phyloP scores from a whole-genome alignment of 2,113 vertebrate genomes.

The Lepisosteus oculatus region DNA sequence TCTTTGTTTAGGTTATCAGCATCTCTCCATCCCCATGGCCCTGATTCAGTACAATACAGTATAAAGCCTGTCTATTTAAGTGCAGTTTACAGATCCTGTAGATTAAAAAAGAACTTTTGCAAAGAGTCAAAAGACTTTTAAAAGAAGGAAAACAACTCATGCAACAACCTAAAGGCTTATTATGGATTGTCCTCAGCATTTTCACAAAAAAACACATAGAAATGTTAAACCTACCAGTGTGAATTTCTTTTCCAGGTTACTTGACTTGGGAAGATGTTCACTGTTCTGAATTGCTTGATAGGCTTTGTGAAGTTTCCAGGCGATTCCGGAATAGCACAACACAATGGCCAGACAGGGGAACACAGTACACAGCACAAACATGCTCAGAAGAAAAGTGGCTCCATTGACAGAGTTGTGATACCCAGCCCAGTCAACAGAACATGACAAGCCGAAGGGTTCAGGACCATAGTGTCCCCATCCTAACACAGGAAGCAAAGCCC shows the following conservation, averaged over 20 bases:
- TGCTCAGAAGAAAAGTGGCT: constrained; percentile 66
- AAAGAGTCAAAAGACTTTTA: not conserved
- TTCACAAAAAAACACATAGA: not conserved
- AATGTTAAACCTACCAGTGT: constrained; percentile 59
- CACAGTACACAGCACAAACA: constrained; percentile 69
- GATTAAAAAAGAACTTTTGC: too few species aligned
- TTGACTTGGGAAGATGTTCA: constrained; percentile 55
- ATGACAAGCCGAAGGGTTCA: constrained; percentile 74
- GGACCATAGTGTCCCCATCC: constrained; percentile 77
- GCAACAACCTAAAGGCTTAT: too few species aligned
- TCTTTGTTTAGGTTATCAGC: too few species aligned
- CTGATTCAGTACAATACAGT: too few species aligned
- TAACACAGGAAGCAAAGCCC: constrained; percentile 69
- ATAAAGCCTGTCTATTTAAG: too few species aligned
- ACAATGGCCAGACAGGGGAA: constrained; percentile 64
- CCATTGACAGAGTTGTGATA: constrained; percentile 61
- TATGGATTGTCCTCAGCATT: too few species aligned
- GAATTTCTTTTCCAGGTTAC: constrained; percentile 68
- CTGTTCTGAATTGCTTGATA: constrained; percentile 67
- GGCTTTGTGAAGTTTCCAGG: constrained; percentile 73
- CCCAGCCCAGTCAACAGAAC: constrained; percentile 72
- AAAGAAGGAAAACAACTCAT: not conserved
- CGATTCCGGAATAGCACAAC: constrained; percentile 66
- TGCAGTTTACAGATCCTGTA: too few species aligned
- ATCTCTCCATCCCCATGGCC: too few species aligned